Evolutionary conservation across 2,113 vertebrate species (phyloP).

Genomic region (Tyto alba): DNA sequence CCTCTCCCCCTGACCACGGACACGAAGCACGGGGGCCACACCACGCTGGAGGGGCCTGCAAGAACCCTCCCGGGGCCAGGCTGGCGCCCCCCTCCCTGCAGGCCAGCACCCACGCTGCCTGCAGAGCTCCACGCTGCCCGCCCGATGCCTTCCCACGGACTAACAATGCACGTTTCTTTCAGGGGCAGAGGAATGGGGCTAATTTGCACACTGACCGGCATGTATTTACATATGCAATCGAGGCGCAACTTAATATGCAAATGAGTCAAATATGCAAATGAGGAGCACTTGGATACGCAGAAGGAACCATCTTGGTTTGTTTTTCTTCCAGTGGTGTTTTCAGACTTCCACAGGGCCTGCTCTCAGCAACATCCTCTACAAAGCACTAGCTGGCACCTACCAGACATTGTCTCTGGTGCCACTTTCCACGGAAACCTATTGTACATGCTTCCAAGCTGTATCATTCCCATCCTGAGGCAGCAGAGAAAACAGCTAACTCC

Average conservation of each 20-base stretch:
- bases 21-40: slow-evolving; percentile 37
- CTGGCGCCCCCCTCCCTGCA: not conserved
- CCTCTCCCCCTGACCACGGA: slow-evolving; percentile 56
- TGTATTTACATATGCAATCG: slow-evolving; percentile 68
- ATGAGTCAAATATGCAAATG: slow-evolving; percentile 51
- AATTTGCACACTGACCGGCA: slow-evolving; percentile 65
- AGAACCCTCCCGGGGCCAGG: not conserved
- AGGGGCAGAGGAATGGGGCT: slow-evolving; percentile 49
- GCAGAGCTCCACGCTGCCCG: not conserved
- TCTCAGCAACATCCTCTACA: not conserved
- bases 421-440: not conserved
- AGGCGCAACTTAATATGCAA: slow-evolving; percentile 48
- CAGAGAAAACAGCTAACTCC: not conserved
- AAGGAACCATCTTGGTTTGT: slow-evolving; percentile 21
- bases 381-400: not conserved
- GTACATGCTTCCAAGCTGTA: not conserved
- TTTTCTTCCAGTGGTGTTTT: not conserved
- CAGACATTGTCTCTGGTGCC: not conserved
- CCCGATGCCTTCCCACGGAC: not conserved
- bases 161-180: not conserved
- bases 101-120: not conserved
- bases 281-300: slow-evolving; percentile 47
- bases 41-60: not conserved
- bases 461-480: slow-evolving; percentile 6
- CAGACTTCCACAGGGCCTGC: not conserved